Evolutionary conservation across 2,113 vertebrate genomes (phyloP).

Genomic region (Psilopsiagon aurifrons): DNA sequence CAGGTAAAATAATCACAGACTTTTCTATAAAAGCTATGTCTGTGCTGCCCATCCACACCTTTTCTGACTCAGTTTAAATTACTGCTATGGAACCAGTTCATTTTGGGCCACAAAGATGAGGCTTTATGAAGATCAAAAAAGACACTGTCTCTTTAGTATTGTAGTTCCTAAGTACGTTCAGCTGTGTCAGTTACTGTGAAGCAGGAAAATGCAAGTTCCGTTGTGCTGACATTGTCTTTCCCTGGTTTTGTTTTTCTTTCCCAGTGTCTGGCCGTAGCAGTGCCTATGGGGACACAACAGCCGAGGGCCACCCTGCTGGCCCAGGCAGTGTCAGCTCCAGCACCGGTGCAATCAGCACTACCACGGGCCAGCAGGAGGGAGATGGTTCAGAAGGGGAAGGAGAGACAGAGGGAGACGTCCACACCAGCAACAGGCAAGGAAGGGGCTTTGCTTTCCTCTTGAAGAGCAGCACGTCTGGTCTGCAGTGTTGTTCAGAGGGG

Average conservation of each 20-base stretch:
- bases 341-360: conserved; percentile 95
- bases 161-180: rapidly evolving
- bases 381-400: conserved; percentile 93
- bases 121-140: background rate
- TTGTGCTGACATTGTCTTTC: background rate
- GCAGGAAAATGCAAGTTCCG: rapidly evolving
- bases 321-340: conserved; percentile 97
- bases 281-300: conserved; percentile 91
- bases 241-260: background rate
- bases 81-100: background rate
- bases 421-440: conserved; percentile 92
- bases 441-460: background rate
- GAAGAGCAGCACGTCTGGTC: rapidly evolving
- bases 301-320: conserved; percentile 90
- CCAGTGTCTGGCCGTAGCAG: conserved; percentile 96
- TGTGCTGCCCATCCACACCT: rapidly evolving
- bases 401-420: conserved; percentile 91
- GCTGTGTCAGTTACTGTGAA: rapidly evolving
- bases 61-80: background rate
- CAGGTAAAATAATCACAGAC: background rate
- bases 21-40: background rate
- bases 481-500: background rate
- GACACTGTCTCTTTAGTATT: background rate
- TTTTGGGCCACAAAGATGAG: background rate
- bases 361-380: conserved; percentile 94